A percentile compares a stretch with the other conserved stretches of the same genome.
These are phyloP conservation scores for Drosophila ustulata DNA, from an alignment of 2,888 invertebrate genomes.

Conservation along the genomic window DNA sequence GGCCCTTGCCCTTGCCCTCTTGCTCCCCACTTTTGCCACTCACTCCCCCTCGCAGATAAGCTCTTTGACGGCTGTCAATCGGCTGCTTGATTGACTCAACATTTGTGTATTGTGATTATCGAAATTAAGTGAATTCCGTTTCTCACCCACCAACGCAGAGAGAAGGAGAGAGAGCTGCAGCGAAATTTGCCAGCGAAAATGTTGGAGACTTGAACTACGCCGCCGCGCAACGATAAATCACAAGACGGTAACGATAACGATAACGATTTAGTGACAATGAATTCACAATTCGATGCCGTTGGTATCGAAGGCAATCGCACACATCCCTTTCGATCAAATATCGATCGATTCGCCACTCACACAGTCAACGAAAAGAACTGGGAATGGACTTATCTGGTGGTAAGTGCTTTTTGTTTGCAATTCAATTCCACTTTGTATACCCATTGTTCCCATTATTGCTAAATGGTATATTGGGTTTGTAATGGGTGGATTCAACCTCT, in stretches of 20 bases:
- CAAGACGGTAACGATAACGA: slow-evolving; percentile 4
- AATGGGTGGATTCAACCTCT: too few species aligned
- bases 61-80: slow-evolving; percentile 34
- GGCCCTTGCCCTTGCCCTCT: slow-evolving; percentile 5
- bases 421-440: neutral
- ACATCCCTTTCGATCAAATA: slow-evolving; percentile 49
- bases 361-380: slow-evolving; percentile 83
- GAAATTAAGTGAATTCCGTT: slow-evolving; percentile 6
- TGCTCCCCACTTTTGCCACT: neutral
- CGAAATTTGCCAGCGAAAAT: slow-evolving; percentile 35
- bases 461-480: neutral
- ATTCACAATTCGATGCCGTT: slow-evolving; percentile 61
- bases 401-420: slow-evolving; percentile 46
- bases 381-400: slow-evolving; percentile 85
- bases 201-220: slow-evolving; percentile 44
- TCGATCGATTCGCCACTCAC: slow-evolving; percentile 57
- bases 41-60: slow-evolving; percentile 34
- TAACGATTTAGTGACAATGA: slow-evolving; percentile 48
- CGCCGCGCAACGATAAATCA: slow-evolving; percentile 19
- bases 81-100: slow-evolving; percentile 19
- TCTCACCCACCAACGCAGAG: neutral
- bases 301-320: slow-evolving; percentile 59
- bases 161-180: neutral
- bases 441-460: neutral
- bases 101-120: slow-evolving; percentile 42